phyloP scores from a whole-genome alignment of 2,113 vertebrate species.

The Oenanthe melanoleuca region DNA sequence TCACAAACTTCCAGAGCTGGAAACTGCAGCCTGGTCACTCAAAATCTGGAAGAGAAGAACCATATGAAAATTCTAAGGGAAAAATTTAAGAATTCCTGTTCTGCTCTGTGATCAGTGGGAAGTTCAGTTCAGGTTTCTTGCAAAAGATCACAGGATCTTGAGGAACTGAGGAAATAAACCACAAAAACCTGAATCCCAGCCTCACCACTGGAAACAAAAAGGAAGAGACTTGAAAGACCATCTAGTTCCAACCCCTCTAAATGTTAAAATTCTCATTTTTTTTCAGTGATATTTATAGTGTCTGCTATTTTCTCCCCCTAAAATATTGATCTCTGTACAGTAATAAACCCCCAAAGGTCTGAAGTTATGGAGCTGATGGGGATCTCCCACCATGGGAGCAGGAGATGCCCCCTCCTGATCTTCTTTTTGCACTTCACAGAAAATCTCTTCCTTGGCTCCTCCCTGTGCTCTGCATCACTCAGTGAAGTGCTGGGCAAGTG shows the following conservation, averaged over 20 bases:
- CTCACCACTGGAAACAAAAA: not conserved
- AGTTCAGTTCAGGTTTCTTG: not conserved
- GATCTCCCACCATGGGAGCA: not conserved
- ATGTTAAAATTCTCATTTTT: not conserved
- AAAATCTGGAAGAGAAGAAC: not conserved
- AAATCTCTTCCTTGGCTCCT: not conserved
- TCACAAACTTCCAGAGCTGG: not conserved
- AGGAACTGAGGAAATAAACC: not conserved
- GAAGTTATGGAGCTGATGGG: not conserved
- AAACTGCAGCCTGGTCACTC: not conserved
- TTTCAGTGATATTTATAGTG: not conserved
- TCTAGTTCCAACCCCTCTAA: not conserved
- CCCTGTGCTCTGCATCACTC: accelerated
- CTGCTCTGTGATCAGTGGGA: not conserved
- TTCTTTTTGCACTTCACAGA: not conserved
- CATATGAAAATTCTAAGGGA: not conserved
- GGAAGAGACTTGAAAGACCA: not conserved
- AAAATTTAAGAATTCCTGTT: not conserved
- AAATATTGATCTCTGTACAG: not conserved
- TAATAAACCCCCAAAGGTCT: not conserved
- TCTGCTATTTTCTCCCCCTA: not conserved
- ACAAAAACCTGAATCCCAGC: not conserved
- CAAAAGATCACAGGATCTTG: not conserved
- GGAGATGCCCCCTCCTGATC: not conserved
- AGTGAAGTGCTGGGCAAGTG: not conserved